Percentiles rank a stretch among this genome's conserved stretches.
Evolutionary conservation across 2,113 vertebrate species (phyloP).

Genomic region (Aix galericulata): DNA sequence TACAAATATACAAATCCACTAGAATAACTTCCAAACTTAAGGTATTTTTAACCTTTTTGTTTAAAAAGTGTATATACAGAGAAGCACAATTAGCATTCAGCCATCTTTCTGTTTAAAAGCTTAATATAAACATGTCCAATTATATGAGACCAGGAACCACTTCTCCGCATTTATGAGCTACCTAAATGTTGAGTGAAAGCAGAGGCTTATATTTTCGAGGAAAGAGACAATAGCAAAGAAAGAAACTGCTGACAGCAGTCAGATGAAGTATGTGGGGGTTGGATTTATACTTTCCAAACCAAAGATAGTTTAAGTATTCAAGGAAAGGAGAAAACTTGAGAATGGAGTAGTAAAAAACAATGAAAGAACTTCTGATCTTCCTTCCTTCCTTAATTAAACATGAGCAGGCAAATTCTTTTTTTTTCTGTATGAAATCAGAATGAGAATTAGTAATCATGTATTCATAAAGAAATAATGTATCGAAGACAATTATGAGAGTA

Average conservation of each 20-base stretch:
- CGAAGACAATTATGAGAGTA: neutral
- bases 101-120: neutral
- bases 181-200: neutral
- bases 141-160: neutral
- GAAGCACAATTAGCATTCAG: neutral
- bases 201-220: neutral
- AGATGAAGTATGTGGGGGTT: neutral
- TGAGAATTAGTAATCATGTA: neutral
- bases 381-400: neutral
- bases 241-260: neutral
- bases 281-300: neutral
- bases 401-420: neutral
- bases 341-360: neutral
- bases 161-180: neutral
- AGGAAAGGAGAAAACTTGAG: neutral
- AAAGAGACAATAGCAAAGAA: neutral
- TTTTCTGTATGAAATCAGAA: neutral
- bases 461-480: neutral
- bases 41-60: neutral
- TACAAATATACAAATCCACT: neutral
- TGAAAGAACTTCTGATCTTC: neutral
- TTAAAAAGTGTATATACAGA: neutral
- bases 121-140: neutral
- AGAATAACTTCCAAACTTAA: neutral
- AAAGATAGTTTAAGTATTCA: neutral